phyloP scores from a whole-genome alignment of 2,113 vertebrate species.

The Pan paniscus region DNA sequence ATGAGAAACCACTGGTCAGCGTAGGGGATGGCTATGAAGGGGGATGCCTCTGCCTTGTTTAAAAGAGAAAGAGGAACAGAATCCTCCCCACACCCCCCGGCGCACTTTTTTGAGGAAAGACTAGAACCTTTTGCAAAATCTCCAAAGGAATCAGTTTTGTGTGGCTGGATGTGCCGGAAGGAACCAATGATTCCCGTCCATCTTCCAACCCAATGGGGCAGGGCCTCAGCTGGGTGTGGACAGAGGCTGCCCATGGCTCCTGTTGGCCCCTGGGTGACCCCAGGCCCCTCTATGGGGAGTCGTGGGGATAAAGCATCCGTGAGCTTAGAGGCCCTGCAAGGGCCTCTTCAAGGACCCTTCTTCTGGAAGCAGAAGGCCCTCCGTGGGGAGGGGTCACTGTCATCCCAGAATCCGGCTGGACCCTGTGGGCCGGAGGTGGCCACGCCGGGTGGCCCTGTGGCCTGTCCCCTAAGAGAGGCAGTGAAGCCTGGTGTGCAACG shows the following conservation, averaged over 20 bases:
- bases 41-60: too few species aligned
- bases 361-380: background rate
- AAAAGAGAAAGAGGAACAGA: background rate
- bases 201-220: background rate
- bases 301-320: accelerated
- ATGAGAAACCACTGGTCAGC: background rate
- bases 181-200: accelerated
- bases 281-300: background rate
- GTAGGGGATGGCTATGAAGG: background rate
- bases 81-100: accelerated
- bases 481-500: too few species aligned
- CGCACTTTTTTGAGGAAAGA: background rate
- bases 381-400: accelerated
- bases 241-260: too few species aligned
- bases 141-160: background rate
- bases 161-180: background rate
- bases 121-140: background rate
- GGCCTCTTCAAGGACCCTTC: too few species aligned
- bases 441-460: too few species aligned
- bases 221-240: accelerated
- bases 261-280: accelerated
- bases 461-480: background rate
- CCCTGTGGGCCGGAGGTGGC: too few species aligned
- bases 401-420: background rate
- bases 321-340: accelerated